These are phyloP conservation scores for Gymnoscelis rufifasciata DNA, from an alignment of 2,888 invertebrate species.

Conservation along the genomic window DNA sequence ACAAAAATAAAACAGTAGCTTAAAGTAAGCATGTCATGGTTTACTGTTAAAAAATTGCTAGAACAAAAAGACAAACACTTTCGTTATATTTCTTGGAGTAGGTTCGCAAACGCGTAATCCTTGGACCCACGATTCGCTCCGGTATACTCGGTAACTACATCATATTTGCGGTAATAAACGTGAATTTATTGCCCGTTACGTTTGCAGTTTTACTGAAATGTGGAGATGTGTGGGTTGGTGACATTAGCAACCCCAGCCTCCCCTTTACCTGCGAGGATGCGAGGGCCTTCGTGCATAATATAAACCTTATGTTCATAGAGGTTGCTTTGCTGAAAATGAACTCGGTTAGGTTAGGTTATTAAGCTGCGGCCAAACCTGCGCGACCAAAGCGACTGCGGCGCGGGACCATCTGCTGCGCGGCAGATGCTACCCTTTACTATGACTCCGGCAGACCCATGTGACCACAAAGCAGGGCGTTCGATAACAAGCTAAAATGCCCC, in stretches of 20 bases:
- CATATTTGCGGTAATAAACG: conserved; percentile 72
- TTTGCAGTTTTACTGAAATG: conserved; percentile 74
- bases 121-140: conserved; percentile 62
- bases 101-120: conserved; percentile 55
- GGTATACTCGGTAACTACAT: conserved; percentile 62
- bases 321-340: not conserved
- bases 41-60: no score
- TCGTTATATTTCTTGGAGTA: conserved; percentile 54
- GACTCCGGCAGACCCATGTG: no score
- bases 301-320: conserved; percentile 4
- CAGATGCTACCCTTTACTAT: no score
- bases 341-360: not conserved
- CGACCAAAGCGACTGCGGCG: no score
- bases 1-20: no score
- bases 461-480: no score
- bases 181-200: conserved; percentile 74
- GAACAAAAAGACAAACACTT: no score
- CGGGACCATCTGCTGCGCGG: no score
- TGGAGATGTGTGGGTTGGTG: conserved; percentile 60
- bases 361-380: no score
- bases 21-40: no score
- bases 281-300: conserved; percentile 23
- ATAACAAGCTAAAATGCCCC: no score
- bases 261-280: not conserved
- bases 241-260: conserved; percentile 49